Base-by-base conservation (phyloP, 1,140 invertebrate species). In the Vanessa atalanta region DNA sequence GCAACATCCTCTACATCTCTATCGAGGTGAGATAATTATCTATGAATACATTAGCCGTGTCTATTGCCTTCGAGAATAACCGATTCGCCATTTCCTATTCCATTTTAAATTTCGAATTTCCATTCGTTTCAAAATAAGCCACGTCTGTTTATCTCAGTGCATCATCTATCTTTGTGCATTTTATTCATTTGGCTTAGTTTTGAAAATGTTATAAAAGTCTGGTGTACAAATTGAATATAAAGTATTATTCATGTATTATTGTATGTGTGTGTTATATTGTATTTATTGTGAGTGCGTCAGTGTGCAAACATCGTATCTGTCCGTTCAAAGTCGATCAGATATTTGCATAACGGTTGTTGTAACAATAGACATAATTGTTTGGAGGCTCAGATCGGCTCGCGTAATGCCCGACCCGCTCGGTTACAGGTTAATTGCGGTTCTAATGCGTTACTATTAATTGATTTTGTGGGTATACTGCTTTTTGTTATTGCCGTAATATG, bases 371-470 rank as follows among this genome's bases (percentile, higher is more conserved):
- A 80, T 85, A 87, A 85, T 85, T 83, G 81, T 81, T 79, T 72
- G 72, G 74, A 63, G 69, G 70, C 67, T 47, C 76, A 72, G 80
- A 67, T 76, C 68, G 74, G 78, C 55, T 75, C 77, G 70, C 75
- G 37, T 43, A 83, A 70, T 63, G 70, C 68, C 77, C 72, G 78
- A 77, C 84, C 79, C 71, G 81, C 55, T 76, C 72, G 74, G 76
- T 75, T 78, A 77, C 75, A 82, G 88, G 87, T 87, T 89, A 90
- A 90, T 89, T 83, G 83, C 78, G 80, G 78, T 76, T 76, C 66
- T 80, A 83, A 84, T 83, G 81, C 72, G 77, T 78, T 80, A 81
- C 81, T 85, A 85, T 87, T 89, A 90, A 90, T 90, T 88, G 88
- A 90, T 90, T 90, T 84, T 80, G 83, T 83, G 80, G 75, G 70